Base-by-base conservation (phyloP, 2,113 vertebrate genomes). In the Paratilapia polleni region DNA sequence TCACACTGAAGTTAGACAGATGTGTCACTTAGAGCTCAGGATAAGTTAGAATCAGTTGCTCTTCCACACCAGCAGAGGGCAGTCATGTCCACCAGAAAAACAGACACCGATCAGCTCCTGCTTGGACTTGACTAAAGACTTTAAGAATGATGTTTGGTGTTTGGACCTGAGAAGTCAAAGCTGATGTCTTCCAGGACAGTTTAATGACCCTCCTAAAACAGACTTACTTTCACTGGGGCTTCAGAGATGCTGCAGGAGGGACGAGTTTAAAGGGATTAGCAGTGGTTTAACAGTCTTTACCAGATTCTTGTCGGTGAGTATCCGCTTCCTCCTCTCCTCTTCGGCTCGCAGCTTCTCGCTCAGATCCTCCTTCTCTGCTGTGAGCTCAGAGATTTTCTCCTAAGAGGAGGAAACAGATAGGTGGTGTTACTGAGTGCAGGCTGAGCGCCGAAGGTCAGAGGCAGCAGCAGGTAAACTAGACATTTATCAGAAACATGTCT, bases 271-370 rank as follows among this genome's bases (percentile, higher is more conserved):
- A n/a, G n/a, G 41, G n/a, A 47, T 41, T 8, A 47, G 14, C 22
- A 17, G n/a, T 1, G 2, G 22, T 1, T 28, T 3, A 68, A 20
- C 14, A 34, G 7, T 64, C 20, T 41, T 81, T 95, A 99, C 98
- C 86, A 95, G 93, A 77, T 80, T 96, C 91, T 97, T 98, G 86
- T 99, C 97, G 81, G 93, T 93, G 87, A 97, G 95, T 76, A 94
- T 85, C 91, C 93, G 59, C 94, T 93, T 96, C 91, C 96, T 97
- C 89, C 96, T 94, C 83, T 99, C 97, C 94, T 98, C 97, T 20
- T 96, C 94, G 1, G 91, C 92, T 88, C 93, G 96, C 75, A 98
- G 80, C 93, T 96, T 97, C 88, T 97, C 96, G 26, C 93, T 96
- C 88, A 99, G 91, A 81, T 94, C 90, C 57, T 97, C 92, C 0